Conservation (phyloP, 2,113 vertebrate genomes). For the Cebidichthys violaceus region DNA sequence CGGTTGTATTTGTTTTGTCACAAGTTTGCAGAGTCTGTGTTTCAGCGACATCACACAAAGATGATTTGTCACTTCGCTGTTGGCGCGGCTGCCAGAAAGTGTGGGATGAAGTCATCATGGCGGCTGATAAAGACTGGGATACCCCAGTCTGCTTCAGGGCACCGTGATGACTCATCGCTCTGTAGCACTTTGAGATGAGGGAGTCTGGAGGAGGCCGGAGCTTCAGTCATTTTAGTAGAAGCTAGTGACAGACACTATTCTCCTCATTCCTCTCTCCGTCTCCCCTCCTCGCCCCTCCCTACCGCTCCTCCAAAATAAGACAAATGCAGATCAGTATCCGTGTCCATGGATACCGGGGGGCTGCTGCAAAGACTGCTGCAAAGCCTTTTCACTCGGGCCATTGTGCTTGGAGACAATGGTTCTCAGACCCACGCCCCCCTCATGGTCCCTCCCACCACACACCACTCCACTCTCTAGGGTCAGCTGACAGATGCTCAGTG, state of each 20-base stretch:
- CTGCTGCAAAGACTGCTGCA: constrained; percentile 82
- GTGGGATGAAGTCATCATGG: constrained; percentile 11
- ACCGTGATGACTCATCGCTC: constrained; percentile 65
- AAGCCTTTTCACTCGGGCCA: constrained; percentile 81
- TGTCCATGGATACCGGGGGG: constrained; percentile 86
- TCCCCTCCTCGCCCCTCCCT: constrained; percentile 17
- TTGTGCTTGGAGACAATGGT: constrained; percentile 88
- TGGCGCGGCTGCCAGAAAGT: not conserved
- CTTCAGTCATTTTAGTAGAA: constrained; percentile 51
- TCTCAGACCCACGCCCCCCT: constrained; percentile 70
- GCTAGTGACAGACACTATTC: constrained; percentile 61
- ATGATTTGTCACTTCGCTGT: constrained; percentile 41
- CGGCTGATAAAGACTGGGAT: constrained; percentile 34
- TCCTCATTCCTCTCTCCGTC: not conserved
- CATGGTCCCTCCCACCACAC: constrained; percentile 39
- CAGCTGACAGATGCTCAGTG: constrained; percentile 76
- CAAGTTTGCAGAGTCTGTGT: constrained; percentile 8
- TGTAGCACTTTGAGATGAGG: constrained; percentile 32
- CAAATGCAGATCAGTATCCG: constrained; percentile 80
- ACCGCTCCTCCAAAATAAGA: constrained; percentile 48
- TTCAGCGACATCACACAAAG: constrained; percentile 12
- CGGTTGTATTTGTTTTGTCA: not conserved
- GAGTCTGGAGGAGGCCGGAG: constrained; percentile 32
- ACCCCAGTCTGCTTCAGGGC: constrained; percentile 45
- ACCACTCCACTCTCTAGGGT: constrained; percentile 68